These are phyloP conservation scores for Phainopepla nitens DNA, from an alignment of 2,113 vertebrate species.

Conservation along the genomic window DNA sequence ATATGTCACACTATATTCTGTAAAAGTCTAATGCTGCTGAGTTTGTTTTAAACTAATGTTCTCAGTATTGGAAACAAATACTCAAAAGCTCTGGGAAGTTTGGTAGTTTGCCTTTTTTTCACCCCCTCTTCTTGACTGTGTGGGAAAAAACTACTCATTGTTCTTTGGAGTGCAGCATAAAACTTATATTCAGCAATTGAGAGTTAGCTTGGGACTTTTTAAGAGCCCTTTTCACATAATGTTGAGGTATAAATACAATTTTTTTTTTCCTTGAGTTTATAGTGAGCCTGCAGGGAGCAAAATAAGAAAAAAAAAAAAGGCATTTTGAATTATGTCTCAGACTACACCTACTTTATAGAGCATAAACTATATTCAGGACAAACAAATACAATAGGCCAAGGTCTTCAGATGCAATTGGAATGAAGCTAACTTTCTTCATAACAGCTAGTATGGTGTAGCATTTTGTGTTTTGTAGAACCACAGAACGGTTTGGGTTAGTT, in stretches of 20 bases:
- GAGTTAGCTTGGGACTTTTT: background rate
- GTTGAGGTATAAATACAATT: background rate
- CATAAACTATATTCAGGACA: background rate
- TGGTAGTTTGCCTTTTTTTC: background rate
- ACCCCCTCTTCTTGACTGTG: background rate
- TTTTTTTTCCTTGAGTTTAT: background rate
- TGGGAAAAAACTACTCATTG: background rate
- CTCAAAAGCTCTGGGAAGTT: background rate
- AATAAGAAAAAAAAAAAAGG: rapidly evolving
- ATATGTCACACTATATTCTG: background rate
- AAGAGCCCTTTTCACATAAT: background rate
- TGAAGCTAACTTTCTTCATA: background rate
- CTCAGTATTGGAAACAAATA: background rate
- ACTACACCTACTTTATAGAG: background rate
- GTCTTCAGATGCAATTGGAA: background rate
- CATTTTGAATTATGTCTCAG: background rate
- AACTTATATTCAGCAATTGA: background rate
- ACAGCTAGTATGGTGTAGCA: rapidly evolving
- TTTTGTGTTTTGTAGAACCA: background rate
- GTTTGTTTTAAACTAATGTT: background rate
- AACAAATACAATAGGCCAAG: background rate
- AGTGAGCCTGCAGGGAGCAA: background rate
- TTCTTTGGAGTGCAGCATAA: background rate
- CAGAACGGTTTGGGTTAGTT: background rate
- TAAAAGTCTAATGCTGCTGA: background rate